Conservation (phyloP, 2,113 vertebrate species). For the Lichenostomus cassidix region DNA sequence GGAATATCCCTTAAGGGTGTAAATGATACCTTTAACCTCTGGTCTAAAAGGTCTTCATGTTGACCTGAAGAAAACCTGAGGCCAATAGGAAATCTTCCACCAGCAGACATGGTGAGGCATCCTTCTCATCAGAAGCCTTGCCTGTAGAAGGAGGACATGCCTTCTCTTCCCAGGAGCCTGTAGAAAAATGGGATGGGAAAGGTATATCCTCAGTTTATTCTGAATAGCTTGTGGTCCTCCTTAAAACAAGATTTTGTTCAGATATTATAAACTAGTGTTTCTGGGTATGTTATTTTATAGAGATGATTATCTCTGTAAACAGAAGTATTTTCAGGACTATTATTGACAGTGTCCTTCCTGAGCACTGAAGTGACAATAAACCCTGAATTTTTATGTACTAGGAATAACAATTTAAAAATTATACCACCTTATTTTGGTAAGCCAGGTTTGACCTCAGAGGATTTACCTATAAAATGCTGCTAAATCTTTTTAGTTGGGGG, state of each 20-base stretch:
- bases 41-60: not conserved
- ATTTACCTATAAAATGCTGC: not conserved
- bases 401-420: not conserved
- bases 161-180: not conserved
- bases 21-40: not conserved
- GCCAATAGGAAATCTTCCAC: not conserved
- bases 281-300: not conserved
- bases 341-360: not conserved
- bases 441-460: not conserved
- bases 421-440: not conserved
- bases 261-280: not conserved
- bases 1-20: not conserved
- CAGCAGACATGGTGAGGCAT: not conserved
- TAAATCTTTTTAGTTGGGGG: not conserved
- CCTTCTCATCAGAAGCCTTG: not conserved
- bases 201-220: not conserved
- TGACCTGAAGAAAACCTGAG: not conserved
- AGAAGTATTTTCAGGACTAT: not conserved
- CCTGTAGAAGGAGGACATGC: not conserved
- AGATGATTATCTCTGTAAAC: not conserved
- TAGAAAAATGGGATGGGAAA: not conserved
- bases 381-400: not conserved
- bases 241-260: not conserved
- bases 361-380: not conserved
- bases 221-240: rapidly evolving